A percentile compares a stretch with the other conserved stretches of the same genome.
Evolutionary conservation across 2,888 invertebrate genomes (phyloP).

Genomic region (Mimas tiliae): DNA sequence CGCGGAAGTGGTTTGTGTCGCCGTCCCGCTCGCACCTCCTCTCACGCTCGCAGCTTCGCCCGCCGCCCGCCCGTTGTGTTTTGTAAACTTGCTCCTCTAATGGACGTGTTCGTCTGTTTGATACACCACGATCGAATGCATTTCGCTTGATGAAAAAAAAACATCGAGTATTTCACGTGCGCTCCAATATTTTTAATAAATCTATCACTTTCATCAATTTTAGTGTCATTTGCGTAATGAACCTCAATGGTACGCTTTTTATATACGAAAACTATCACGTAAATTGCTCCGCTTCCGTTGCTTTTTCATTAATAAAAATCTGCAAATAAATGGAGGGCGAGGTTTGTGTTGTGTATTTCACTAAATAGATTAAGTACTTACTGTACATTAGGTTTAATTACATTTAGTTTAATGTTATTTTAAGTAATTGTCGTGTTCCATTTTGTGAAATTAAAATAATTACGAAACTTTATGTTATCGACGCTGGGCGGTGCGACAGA

Average conservation of each 20-base stretch:
- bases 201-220: slow-evolving; percentile 25
- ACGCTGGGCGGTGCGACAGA: background rate
- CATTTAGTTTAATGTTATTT: slow-evolving; percentile 36
- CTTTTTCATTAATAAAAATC: slow-evolving; percentile 21
- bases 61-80: slow-evolving; percentile 53
- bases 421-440: slow-evolving; percentile 44
- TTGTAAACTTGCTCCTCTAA: slow-evolving; percentile 72
- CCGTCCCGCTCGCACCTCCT: slow-evolving; percentile 66
- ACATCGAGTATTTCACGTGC: slow-evolving; percentile 20
- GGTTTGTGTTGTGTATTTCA: slow-evolving; percentile 15
- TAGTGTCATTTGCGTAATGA: slow-evolving; percentile 27
- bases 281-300: slow-evolving; percentile 22
- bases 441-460: slow-evolving; percentile 46
- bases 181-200: slow-evolving; percentile 22
- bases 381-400: slow-evolving; percentile 22
- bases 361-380: no score
- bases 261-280: slow-evolving; percentile 23
- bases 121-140: slow-evolving; percentile 69
- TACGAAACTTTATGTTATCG: slow-evolving; percentile 25
- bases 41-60: slow-evolving; percentile 33
- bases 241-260: slow-evolving; percentile 13
- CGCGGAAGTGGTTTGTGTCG: slow-evolving; percentile 83
- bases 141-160: slow-evolving; percentile 63
- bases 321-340: slow-evolving; percentile 17
- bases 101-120: slow-evolving; percentile 62